These are phyloP conservation scores for Drosophila aldrichi DNA, from an alignment of 2,888 invertebrate genomes.

Conservation along the genomic window DNA sequence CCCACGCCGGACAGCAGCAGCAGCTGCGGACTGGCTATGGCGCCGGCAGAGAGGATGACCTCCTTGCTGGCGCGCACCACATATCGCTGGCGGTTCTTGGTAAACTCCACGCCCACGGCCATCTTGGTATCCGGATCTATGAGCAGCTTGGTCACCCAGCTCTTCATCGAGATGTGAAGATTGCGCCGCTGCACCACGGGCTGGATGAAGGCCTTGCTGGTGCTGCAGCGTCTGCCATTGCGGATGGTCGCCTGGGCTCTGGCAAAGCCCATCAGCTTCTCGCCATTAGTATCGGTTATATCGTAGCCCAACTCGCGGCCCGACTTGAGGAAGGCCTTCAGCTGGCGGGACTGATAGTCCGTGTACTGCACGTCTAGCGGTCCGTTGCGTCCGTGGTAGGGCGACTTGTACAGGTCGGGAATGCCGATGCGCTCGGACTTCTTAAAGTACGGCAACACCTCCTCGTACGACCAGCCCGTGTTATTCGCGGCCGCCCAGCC, in stretches of 20 bases:
- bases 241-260: slow-evolving; percentile 90
- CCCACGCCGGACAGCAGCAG: slow-evolving; percentile 94
- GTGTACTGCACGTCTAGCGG: slow-evolving; percentile 89
- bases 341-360: slow-evolving; percentile 88
- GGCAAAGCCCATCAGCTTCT: slow-evolving; percentile 88
- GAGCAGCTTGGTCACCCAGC: slow-evolving; percentile 89
- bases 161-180: slow-evolving; percentile 89
- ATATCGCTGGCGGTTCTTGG: slow-evolving; percentile 87
- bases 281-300: slow-evolving; percentile 90
- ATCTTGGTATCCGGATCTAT: slow-evolving; percentile 88
- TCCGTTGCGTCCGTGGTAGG: slow-evolving; percentile 89
- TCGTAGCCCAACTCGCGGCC: slow-evolving; percentile 90
- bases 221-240: slow-evolving; percentile 91
- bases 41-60: slow-evolving; percentile 92
- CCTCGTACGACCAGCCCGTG: slow-evolving; percentile 91
- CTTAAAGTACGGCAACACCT: slow-evolving; percentile 91
- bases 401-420: slow-evolving; percentile 87
- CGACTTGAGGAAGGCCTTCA: slow-evolving; percentile 88
- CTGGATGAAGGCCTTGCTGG: slow-evolving; percentile 91
- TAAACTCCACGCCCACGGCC: slow-evolving; percentile 90
- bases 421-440: slow-evolving; percentile 91
- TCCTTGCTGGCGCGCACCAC: slow-evolving; percentile 89
- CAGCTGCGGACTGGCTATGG: slow-evolving; percentile 94
- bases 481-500: slow-evolving; percentile 93
- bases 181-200: slow-evolving; percentile 89